Evolutionary conservation across 2,113 vertebrate species (phyloP).

Genomic region (Anseranas semipalmata): DNA sequence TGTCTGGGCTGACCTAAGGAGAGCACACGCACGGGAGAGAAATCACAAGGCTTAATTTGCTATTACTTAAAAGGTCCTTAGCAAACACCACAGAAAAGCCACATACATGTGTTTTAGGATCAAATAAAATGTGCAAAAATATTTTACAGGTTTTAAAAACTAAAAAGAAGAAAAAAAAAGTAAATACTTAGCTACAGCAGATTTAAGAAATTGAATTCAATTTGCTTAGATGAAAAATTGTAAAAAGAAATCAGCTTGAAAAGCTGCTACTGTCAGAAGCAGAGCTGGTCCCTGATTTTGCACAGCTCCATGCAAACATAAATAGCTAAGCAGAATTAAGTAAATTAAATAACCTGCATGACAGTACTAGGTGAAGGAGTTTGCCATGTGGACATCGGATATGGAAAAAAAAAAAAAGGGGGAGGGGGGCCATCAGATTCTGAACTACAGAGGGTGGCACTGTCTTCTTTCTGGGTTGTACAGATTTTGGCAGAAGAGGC

Average conservation of each 20-base stretch:
- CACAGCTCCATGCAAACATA: not conserved
- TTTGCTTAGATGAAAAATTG: not conserved
- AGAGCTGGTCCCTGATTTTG: not conserved
- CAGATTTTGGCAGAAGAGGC: not conserved
- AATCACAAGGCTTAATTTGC: not conserved
- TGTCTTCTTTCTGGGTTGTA: not conserved
- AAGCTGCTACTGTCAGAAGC: not conserved
- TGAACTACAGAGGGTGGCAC: not conserved
- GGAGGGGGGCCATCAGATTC: not conserved
- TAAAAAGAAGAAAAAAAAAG: not conserved
- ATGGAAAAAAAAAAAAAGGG: not conserved
- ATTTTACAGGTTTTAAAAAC: not conserved
- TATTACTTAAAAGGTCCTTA: not conserved
- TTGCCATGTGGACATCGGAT: not conserved
- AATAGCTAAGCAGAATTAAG: not conserved
- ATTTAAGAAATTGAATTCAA: not conserved
- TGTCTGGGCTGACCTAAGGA: not conserved
- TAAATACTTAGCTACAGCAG: not conserved
- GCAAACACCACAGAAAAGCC: not conserved
- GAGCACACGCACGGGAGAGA: fast-evolving
- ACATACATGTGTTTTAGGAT: not conserved
- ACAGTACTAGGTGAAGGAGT: not conserved
- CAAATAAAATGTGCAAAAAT: not conserved
- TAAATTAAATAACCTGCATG: not conserved
- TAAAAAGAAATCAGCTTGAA: not conserved